Evolutionary conservation across 2,113 vertebrate species (phyloP), one percentile per base, ranked within the genome.

Genomic region (Nettapus auritus): DNA sequence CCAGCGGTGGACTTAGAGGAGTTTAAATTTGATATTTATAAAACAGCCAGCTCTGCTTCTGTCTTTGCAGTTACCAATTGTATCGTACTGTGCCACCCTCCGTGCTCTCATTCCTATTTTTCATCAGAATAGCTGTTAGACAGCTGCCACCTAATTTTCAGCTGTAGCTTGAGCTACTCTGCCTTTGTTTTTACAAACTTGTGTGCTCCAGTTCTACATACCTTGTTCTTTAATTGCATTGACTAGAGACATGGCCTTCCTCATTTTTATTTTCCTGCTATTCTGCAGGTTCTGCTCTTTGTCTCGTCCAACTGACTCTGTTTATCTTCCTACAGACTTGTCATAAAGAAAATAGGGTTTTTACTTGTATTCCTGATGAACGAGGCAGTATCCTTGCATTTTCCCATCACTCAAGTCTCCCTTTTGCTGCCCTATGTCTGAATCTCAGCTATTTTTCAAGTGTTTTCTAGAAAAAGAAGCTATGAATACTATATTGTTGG

Each of bases 401-500:
- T 33, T 82, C 20, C 2, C 2, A 16, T 87, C 38, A 33, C 18
- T 3, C 0, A 0, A 48, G 13, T 63, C 48, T 94, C 31, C 26
- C 12, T 33, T 87, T 68, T 57, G 33, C 67, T 69, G 31, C 55
- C 68, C 2, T 62, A 15, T 60, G 38, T 74, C 42, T 93, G 20
- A 33, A 53, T 59, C 81, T 73, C 19, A 9, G 40, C 59, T 80
- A 4, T 57, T 69, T 91, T 87, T 69, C 42, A 40, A 77, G 7
- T 31, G 2, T 44, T 50, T 4, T 38, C 17, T 38, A 62, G 33
- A 76, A 87, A 59, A 81, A 78, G 19, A 68, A 89, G 34, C 13
- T 2, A 0, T 56, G 69, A 88, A n/a, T 6, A 8, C 20, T 55
- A 3, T 69, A 13, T 46, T 85, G 55, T 76, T 23, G 21, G 36